Evolutionary conservation across 2,888 invertebrate genomes (phyloP).

Genomic region (Andrena flavipes): DNA sequence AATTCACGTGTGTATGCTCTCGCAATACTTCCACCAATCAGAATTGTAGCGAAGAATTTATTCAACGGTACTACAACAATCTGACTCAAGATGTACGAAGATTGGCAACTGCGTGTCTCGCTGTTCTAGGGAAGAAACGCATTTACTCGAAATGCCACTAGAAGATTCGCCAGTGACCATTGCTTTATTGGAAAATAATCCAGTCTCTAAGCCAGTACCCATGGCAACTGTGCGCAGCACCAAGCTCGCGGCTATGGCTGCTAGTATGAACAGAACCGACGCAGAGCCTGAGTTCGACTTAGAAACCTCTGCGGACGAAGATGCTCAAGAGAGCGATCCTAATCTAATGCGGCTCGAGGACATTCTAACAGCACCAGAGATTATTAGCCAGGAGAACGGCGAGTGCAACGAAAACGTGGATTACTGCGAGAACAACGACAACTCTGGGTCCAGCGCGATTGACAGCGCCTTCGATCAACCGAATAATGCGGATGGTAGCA

Average conservation of each 20-base stretch:
- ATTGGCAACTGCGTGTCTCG: constrained; percentile 63
- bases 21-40: constrained; percentile 43
- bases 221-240: constrained; percentile 80
- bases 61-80: constrained; percentile 48
- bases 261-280: constrained; percentile 79
- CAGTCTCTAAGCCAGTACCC: constrained; percentile 75
- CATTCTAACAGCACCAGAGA: constrained; percentile 76
- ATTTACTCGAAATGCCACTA: constrained; percentile 77
- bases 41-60: constrained; percentile 40
- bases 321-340: constrained; percentile 60
- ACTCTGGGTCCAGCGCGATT: background rate
- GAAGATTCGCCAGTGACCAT: constrained; percentile 59
- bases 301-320: constrained; percentile 61
- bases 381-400: constrained; percentile 42
- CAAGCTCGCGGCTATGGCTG: constrained; percentile 82
- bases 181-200: constrained; percentile 49
- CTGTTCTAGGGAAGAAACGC: constrained; percentile 81
- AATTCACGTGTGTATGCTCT: constrained; percentile 41
- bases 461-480: constrained; percentile 12
- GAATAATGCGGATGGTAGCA: constrained; percentile 6
- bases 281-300: constrained; percentile 65
- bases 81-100: constrained; percentile 46
- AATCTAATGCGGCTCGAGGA: constrained; percentile 74
- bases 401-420: constrained; percentile 15
- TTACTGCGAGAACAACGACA: constrained; percentile 31